Base-by-base conservation (phyloP, 2,797 vertebrate genomes). In the Melanotaenia nigrans region DNA sequence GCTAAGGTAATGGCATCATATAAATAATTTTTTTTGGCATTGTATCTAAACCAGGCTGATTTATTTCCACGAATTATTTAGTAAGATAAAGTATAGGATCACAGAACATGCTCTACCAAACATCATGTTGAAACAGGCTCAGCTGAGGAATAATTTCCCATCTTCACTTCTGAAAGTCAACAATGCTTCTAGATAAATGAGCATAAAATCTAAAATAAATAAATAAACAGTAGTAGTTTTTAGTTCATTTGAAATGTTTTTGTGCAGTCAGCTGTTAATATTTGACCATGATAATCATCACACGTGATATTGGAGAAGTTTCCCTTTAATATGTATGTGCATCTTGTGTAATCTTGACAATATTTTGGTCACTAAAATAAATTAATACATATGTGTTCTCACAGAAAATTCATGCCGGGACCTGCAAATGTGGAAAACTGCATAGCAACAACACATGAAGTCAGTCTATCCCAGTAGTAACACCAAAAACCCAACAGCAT, bases 401-500 rank as follows among this genome's bases (percentile, higher is more conserved):
- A 13, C 2, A 35, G 28, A 61, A 65, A 32, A 22, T 14, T 36
- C 57, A 24, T 20, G 11, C 22, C 18, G 24, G 0, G 36, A 51
- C 56, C 24, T 51, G 28, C 30, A 56, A 9, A 5, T 36, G 57
- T 45, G 16, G 7, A 32, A 67, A 71, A 63, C n/a, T 32, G 16
- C 47, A 57, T 55, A 40, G 4, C 24, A 42, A 53, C 22, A 32
- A 22, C 47, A 51, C 30, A 25, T 51, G 60, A 61, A 56, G 28
- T 53, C 20, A 0, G 16, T 60, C 56, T 38, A 49, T 51, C 40
- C 14, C 4, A 22, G 32, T 36, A 57, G 62, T n/a, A 40, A 51
- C 36, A 25, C 42, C 51, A 24, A 59, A 64, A 63, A 33, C 30
- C 55, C 24, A 38, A 10, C 54, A 65, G 59, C 61, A 10, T 49